Evolutionary conservation across 2,797 vertebrate species (phyloP), one percentile per base, ranked within the genome.

Genomic region (Alca torda): DNA sequence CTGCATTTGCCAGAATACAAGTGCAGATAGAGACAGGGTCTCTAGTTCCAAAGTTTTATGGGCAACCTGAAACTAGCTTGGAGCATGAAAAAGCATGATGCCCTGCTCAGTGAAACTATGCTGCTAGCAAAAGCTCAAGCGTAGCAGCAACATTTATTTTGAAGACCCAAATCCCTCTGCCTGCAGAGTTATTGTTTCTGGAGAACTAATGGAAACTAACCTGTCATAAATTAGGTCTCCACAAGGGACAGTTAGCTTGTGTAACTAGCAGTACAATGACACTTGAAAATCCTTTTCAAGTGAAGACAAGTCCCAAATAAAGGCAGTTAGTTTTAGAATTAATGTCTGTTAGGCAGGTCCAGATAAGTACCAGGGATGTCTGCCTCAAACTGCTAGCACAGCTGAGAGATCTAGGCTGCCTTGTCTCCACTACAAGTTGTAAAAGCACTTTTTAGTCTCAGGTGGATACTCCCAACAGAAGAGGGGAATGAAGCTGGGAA

Each of bases 221-320:
- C 25, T 48, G 35, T 13, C 70, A 74, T 69, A 76, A 87, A 82
- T 63, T 53, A 16, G 11, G 70, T 33, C 53, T 74, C n/a, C 60
- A 23, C 24, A 80, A 75, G 48, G 45, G 33, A 91, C 56, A 63
- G 65, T 41, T 54, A 86, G 57, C 61, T 72, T 72, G 72, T 41
- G 51, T 75, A 93, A 41, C 48, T 50, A 64, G 16, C 57, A 61
- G 33, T 26, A 51, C 67, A 63, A 84, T 6, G 37, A 85, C 31
- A 57, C 41, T 30, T 69, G 43, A 81, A 94, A 95, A 89, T 74
- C 60, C 45, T 87, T 72, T 85, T 70, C 78, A 90, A 60, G 60
- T 74, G 64, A 90, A 87, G 84, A 85, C 51, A 93, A 93, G 68
- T 41, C 84, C 35, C 75, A 83, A 74, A 82, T 31, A 79, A 85